phyloP scores from a whole-genome alignment of 2,888 invertebrate species.

The Dicranocentrus wangi region DNA sequence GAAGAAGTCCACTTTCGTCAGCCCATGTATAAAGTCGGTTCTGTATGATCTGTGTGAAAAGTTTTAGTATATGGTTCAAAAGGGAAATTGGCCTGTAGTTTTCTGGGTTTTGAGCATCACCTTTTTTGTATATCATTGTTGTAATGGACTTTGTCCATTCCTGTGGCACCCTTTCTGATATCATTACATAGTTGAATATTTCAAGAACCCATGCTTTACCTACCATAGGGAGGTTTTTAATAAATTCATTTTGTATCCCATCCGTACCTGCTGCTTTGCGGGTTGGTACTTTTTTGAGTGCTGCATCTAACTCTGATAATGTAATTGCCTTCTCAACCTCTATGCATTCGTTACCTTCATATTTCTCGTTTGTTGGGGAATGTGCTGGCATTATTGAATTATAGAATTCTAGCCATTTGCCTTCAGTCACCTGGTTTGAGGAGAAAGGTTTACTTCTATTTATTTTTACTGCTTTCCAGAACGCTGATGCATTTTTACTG shows the following conservation, averaged over 20 bases:
- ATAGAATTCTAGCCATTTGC: slow-evolving; percentile 40
- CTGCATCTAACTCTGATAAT: slow-evolving; percentile 38
- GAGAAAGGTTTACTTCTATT: not conserved
- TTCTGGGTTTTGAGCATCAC: slow-evolving; percentile 30
- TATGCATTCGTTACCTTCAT: not conserved
- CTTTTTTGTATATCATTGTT: slow-evolving; percentile 63
- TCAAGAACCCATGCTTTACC: not conserved
- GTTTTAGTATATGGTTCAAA: slow-evolving; percentile 41
- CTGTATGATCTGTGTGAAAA: slow-evolving; percentile 59
- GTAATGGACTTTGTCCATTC: slow-evolving; percentile 27
- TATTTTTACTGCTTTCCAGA: slow-evolving; percentile 50
- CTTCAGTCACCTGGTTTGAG: slow-evolving; percentile 3
- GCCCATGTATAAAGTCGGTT: slow-evolving; percentile 44
- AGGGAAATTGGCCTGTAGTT: slow-evolving; percentile 64
- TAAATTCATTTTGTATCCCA: slow-evolving; percentile 61
- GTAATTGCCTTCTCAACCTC: slow-evolving; percentile 36
- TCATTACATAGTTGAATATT: slow-evolving; percentile 44
- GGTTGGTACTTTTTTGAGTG: slow-evolving; percentile 23
- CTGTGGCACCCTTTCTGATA: slow-evolving; percentile 35
- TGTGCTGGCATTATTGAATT: slow-evolving; percentile 20
- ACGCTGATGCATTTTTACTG: not conserved
- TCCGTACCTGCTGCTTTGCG: slow-evolving; percentile 61
- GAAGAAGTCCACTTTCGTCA: slow-evolving; percentile 28
- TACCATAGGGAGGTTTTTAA: slow-evolving; percentile 35
- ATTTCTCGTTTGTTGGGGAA: not conserved